phyloP scores from a whole-genome alignment of 37 sponge, comb jelly and placozoan genomes.

The Agelas oroides region DNA sequence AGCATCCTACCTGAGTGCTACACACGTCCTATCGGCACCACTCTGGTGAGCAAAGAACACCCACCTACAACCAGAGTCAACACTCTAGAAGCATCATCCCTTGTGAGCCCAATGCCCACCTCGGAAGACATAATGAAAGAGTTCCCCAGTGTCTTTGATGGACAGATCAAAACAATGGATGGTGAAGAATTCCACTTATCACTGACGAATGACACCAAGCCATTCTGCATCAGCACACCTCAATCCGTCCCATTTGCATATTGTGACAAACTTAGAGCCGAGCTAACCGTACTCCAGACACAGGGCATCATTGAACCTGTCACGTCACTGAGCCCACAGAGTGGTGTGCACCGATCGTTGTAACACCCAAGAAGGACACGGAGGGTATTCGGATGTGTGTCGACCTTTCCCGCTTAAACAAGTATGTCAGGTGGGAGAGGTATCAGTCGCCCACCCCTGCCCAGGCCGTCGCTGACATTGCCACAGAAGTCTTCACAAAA shows the following conservation, averaged over 20 bases:
- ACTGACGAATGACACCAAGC: slow-evolving; percentile 31
- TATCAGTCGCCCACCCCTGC: slow-evolving; percentile 38
- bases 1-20: slow-evolving; percentile 34
- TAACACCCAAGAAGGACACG: slow-evolving; percentile 44
- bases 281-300: slow-evolving; percentile 31
- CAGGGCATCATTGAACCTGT: slow-evolving; percentile 43
- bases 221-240: slow-evolving; percentile 53
- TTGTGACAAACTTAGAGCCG: slow-evolving; percentile 48
- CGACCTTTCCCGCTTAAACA: slow-evolving; percentile 41
- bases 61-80: not conserved
- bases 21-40: not conserved
- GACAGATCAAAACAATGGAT: slow-evolving; percentile 22
- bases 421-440: slow-evolving; percentile 21
- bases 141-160: slow-evolving; percentile 26
- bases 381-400: slow-evolving; percentile 55
- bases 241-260: slow-evolving; percentile 34
- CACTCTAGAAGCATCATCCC: no score
- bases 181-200: slow-evolving; percentile 52
- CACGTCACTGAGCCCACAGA: slow-evolving; percentile 49
- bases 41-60: no score
- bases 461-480: slow-evolving; percentile 51
- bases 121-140: slow-evolving; percentile 11
- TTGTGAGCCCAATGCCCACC: not conserved
- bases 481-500: slow-evolving; percentile 25
- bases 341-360: slow-evolving; percentile 60